Evolutionary conservation across 2,888 invertebrate species (phyloP).

Genomic region (Acanthosoma haemorrhoidale): DNA sequence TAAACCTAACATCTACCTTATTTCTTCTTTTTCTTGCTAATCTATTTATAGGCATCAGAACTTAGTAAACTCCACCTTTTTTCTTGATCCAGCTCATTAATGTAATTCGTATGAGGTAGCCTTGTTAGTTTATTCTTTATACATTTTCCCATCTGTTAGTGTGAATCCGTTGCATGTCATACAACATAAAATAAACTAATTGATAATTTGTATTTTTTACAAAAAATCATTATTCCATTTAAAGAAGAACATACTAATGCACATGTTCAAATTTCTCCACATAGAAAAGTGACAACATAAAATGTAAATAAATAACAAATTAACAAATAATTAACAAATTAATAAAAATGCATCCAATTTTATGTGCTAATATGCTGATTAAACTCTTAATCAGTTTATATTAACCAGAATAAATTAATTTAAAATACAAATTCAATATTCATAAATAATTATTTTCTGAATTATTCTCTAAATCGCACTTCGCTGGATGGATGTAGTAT

Average conservation of each 20-base stretch:
- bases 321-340: constrained; percentile 40
- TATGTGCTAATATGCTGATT: constrained; percentile 36
- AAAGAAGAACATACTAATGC: neutral
- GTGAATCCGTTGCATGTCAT: constrained; percentile 28
- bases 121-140: constrained; percentile 25
- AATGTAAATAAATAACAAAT: constrained; percentile 38
- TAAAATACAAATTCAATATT: neutral
- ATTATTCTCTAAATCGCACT: no score
- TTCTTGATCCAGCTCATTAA: constrained; percentile 37
- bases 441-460: neutral
- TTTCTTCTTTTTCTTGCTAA: constrained; percentile 24
- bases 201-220: no score
- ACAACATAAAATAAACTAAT: constrained; percentile 2
- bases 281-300: constrained; percentile 37
- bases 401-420: constrained; percentile 29
- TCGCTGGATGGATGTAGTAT: no score
- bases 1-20: constrained; percentile 31
- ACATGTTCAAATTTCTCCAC: neutral
- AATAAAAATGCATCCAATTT: constrained; percentile 40
- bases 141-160: neutral
- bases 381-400: constrained; percentile 30
- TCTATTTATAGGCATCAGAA: constrained; percentile 19
- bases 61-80: constrained; percentile 53
- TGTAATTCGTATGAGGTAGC: constrained; percentile 14
- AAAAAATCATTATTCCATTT: constrained; percentile 34